Evolutionary conservation across 2,888 invertebrate genomes (phyloP), one percentile per base, ranked within the genome.

Genomic region (Scrobipalpa atriplicella): DNA sequence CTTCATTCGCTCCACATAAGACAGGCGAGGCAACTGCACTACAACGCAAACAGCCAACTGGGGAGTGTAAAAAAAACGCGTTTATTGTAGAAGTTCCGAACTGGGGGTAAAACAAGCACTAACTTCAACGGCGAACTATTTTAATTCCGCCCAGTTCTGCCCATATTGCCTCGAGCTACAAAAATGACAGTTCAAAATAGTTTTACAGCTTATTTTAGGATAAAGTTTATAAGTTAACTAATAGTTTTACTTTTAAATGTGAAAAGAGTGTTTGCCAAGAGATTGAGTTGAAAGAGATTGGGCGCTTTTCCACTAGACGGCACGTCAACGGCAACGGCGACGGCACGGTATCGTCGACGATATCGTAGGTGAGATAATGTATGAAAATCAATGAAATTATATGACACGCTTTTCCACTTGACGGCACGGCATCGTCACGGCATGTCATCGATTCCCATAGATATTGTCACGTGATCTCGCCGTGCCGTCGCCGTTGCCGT

Each of bases 51-150:
- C 47, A 39, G 29, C 21, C 47, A 61, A 41, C 61, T 13, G 18
- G 41, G 41, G 61, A n/a, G 41, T 10, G 41, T 3, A 18, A 11
- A 52, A 52, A 63, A 63, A 63, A 52, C 29, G n/a, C 64, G 58
- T 56, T 65, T 65, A 65, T 56, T 65, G 64, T 65, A 6, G 36
- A 65, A 65, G 64, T 65, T 65, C 41, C n/a, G 29, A 65, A 65
- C 64, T 65, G 43, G 43, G 43, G 43, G 43, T 43, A 65, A 65
- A 65, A 65, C 64, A 65, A 58, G 63, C 47, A 21, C 62, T 47
- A 62, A 62, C 62, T 62, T 47, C 13, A 13, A 39, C 63, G n/a
- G 63, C 16, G 51, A 63, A 63, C 63, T 63, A 63, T 63, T 63
- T 63, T 63, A 63, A 63, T 63, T 52, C 63, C 63, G 38, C 36